Conservation (phyloP, 2,113 vertebrate species). For the Hypomesus transpacificus region DNA sequence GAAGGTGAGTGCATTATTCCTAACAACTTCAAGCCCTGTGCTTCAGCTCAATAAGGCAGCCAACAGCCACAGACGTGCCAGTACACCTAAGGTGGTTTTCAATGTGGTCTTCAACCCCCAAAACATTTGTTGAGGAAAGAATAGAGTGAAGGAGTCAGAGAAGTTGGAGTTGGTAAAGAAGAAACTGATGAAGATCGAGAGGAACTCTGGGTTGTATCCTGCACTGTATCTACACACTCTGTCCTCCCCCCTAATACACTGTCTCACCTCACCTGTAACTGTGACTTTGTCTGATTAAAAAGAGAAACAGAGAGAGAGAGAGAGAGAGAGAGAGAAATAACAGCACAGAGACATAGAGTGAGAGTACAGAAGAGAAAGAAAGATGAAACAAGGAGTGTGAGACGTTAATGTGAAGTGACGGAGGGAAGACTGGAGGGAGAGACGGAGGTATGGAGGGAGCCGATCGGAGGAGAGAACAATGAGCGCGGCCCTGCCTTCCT, state of each 20-base stretch:
- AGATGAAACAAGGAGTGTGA: conserved; percentile 20
- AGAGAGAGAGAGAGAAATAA: neutral
- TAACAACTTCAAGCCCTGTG: neutral
- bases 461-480: conserved; percentile 20
- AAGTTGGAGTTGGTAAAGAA: neutral
- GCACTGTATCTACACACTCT: neutral
- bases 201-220: too few relatives aligned
- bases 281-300: too few relatives aligned
- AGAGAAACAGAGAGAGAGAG: conserved; percentile 8
- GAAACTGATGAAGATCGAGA: neutral
- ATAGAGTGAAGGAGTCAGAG: neutral
- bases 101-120: too few relatives aligned
- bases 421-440: conserved; percentile 18
- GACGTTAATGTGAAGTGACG: neutral
- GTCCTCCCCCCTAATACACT: neutral
- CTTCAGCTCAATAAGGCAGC: too few relatives aligned
- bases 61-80: too few relatives aligned
- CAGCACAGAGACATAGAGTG: conserved; percentile 1
- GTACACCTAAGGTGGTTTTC: too few relatives aligned
- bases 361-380: conserved; percentile 13
- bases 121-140: neutral
- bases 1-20: conserved; percentile 19
- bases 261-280: neutral
- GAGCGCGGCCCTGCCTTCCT: neutral
- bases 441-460: conserved; percentile 8